Evolutionary conservation across 2,888 invertebrate genomes (phyloP), one percentile per base, ranked within the genome.

Genomic region (Cantharis lateralis): DNA sequence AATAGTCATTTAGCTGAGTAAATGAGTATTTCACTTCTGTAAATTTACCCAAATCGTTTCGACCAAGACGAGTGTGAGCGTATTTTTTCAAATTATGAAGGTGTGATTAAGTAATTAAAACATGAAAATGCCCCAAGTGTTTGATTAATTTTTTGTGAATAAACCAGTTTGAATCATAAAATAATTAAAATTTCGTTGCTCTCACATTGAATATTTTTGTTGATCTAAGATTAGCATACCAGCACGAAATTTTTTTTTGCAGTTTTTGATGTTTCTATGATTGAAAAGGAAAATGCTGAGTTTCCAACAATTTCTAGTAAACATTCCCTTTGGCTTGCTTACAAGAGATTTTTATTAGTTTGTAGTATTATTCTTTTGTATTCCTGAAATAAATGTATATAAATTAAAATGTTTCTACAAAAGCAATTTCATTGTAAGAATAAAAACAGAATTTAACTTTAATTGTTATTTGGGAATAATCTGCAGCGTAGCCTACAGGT

Each of bases 1-100:
- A 77, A 78, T 78, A 77, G 76, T 75, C 74, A 79, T 80, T 79
- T 75, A 75, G 74, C 73, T 62, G 77, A 80, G 72, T 76, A 68
- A 75, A 79, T 77, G 80, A 26, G 72, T 71, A 76, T 72, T 72
- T 77, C 75, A 79, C 75, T 74, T 72, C 73, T 62, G 75, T 70
- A 75, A 79, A 71, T 79, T 80, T 76, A 76, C 73, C 75, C 72
- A 74, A 80, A 78, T 75, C 77, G 77, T 61, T 72, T 75, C 62
- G 70, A 48, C 48, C 48, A 48, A 48, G 7, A 48, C 7, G 48
- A 48, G 48, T 48, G n/a, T 48, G 48, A 48, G 48, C 5, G n/a
- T 7, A 48, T n/a, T n/a, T 48, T 48, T 48, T 10, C 7, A 48
- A 48, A 48, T 48, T 48, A 48, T n/a, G 9, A 48, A 48, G 48